Percentiles rank a stretch among this genome's conserved stretches.
Conservation (phyloP, 1,140 invertebrate species). For the Eriosoma lanigerum region DNA sequence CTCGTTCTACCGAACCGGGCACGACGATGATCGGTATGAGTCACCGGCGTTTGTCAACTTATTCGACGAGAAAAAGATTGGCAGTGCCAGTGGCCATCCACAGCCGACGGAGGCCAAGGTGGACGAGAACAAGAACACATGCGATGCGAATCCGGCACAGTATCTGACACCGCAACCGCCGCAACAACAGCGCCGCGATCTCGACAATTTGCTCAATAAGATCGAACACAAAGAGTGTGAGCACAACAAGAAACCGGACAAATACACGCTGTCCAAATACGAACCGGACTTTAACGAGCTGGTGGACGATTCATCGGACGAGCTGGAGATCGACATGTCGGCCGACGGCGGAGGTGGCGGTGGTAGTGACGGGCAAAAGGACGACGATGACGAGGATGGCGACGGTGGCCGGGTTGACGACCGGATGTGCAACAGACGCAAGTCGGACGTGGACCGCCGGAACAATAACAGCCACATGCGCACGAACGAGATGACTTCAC, state of each 20-base stretch:
- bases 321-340: constrained; percentile 77
- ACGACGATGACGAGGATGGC: constrained; percentile 56
- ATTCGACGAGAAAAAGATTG: constrained; percentile 77
- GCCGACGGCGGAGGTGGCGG: constrained; percentile 62
- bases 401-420: constrained; percentile 57
- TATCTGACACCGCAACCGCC: constrained; percentile 65
- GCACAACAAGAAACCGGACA: constrained; percentile 6
- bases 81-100: background rate
- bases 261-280: constrained; percentile 58
- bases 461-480: constrained; percentile 55
- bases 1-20: constrained; percentile 64
- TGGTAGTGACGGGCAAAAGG: constrained; percentile 57
- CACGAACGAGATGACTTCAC: constrained; percentile 59
- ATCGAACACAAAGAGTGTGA: constrained; percentile 53
- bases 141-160: constrained; percentile 64
- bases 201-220: constrained; percentile 56
- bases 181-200: constrained; percentile 67
- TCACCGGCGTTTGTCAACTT: constrained; percentile 77
- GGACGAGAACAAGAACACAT: constrained; percentile 64
- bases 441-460: constrained; percentile 42
- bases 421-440: background rate
- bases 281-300: constrained; percentile 77
- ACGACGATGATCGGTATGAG: constrained; percentile 70
- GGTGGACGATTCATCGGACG: constrained; percentile 76
- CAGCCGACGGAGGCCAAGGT: constrained; percentile 66